Evolutionary conservation across 2,888 invertebrate species (phyloP), one percentile per base, ranked within the genome.

Genomic region (Bombylius major): DNA sequence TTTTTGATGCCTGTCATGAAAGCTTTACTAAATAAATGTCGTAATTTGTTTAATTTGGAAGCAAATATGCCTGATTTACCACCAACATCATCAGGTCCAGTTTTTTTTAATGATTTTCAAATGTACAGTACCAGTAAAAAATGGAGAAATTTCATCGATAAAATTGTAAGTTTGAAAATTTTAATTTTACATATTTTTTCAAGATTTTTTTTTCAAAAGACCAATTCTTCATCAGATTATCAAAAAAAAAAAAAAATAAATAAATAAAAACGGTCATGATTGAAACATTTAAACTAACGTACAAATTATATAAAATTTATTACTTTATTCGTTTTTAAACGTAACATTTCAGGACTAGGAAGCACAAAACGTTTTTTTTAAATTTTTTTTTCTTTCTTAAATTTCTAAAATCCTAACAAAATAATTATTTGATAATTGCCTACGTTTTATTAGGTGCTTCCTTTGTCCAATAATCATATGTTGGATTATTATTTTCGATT

Each of bases 1-100:
- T 82, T 80, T 64, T 66, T 82, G 33, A 78, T 82, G 67, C 82
- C 82, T 2, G 79, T 82, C 13, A 73, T 82, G 73, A 80, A 81
- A 66, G 79, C 81, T 0, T 66, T 83, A 46, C 68, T 82, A 48
- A 80, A 81, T 58, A 81, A 80, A 65, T 70, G 73, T 47, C 67
- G 70, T 23, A 55, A 59, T 9, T 66, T 71, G 33, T 72, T 75
- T 54, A 70, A 70, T 58, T 62, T 76, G 56, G 68, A 70, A 45
- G 60, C 65, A 12, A 69, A 76, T 51, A 60, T 78, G 46, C 76
- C 77, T 0, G 73, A 75, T 61, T 65, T 82, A 49, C 80, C 81
- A 0, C 70, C 75, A 6, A 77, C 78, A 4, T 71, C 76, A 11
- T 72, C 77, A 13, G 79, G 79, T 3, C 80, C 80, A 0, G 75